Evolutionary conservation across 1,140 invertebrate genomes (phyloP), one percentile per base, ranked within the genome.

Genomic region (Penaeus indicus): DNA sequence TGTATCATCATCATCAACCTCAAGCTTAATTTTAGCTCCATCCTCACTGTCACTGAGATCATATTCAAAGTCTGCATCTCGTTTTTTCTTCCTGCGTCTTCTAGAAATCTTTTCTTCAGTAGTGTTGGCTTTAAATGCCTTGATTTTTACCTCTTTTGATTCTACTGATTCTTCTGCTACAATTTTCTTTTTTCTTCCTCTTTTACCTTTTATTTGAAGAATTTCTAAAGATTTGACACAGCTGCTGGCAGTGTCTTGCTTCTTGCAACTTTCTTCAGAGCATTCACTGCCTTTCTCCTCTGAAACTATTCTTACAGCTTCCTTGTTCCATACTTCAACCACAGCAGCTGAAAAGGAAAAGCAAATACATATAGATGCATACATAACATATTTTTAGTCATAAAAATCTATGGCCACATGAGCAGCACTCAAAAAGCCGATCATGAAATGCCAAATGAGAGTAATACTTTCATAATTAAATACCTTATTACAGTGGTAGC

Each of bases 381-480:
- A 54, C 8, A 42, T 42, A 4, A 7, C 38, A 7, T 7, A 42
- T 42, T 42, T 42, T 42, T 4, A 42, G 4, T 42, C 4, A 42
- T 42, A 8, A 42, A 42, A 42, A 42, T 4, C 4, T 8, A 42
- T 4, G 5, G 7, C 38, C 81, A 82, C 87, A 88, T 16, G 72
- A 78, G 42, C 75, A 72, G 64, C 87, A 88, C 18, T 84, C 87
- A 79, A 88, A 88, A 25, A 84, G 69, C 22, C 72, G 87, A 11
- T 88, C 82, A 19, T 88, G 87, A 38, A 84, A 84, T 19, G 63
- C 81, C 72, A 88, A n/a, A 21, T 88, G 87, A n/a, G 87, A 84
- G 64, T 84, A 88, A 79, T 88, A 88, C 32, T 84, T 88, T 25
- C 87, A n/a, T 88, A 75, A 1, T 80, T 84, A 64, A 88, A 88